A percentile compares a stretch with the other conserved stretches of the same genome.
These are phyloP conservation scores for Arrhopalites spinosus DNA, from an alignment of 2,888 invertebrate genomes.

Conservation along the genomic window DNA sequence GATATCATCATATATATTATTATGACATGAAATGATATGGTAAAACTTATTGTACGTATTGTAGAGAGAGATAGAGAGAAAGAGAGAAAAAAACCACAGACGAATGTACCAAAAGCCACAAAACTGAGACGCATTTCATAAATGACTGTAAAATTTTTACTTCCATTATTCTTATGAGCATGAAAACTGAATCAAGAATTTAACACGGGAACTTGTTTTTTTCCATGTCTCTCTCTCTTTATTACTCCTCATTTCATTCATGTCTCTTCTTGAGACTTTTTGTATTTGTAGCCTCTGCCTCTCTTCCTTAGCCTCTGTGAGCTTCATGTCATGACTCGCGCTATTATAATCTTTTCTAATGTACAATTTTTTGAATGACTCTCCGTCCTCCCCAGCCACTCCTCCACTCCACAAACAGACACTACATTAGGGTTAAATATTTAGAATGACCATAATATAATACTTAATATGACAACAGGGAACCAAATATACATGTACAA, in stretches of 20 bases:
- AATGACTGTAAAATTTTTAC: slow-evolving; percentile 49
- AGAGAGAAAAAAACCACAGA: slow-evolving; percentile 40
- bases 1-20: background rate
- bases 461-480: no score
- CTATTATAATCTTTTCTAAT: slow-evolving; percentile 3
- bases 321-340: slow-evolving; percentile 27
- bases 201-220: slow-evolving; percentile 50
- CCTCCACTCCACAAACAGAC: slow-evolving; percentile 29
- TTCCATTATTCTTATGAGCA: slow-evolving; percentile 44
- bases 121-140: slow-evolving; percentile 50
- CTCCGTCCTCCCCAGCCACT: slow-evolving; percentile 18
- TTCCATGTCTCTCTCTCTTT: background rate
- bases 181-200: slow-evolving; percentile 53
- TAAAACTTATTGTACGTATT: background rate
- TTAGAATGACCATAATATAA: background rate
- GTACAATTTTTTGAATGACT: slow-evolving; percentile 30
- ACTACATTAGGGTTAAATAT: slow-evolving; percentile 16
- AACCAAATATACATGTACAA: no score
- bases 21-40: background rate
- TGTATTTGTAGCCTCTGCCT: background rate
- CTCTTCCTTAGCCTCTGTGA: background rate
- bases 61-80: background rate
- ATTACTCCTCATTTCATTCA: slow-evolving; percentile 18
- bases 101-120: slow-evolving; percentile 49
- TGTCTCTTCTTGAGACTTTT: background rate